Conservation (phyloP, 2,888 invertebrate species). For the Ecdyonurus torrentis region DNA sequence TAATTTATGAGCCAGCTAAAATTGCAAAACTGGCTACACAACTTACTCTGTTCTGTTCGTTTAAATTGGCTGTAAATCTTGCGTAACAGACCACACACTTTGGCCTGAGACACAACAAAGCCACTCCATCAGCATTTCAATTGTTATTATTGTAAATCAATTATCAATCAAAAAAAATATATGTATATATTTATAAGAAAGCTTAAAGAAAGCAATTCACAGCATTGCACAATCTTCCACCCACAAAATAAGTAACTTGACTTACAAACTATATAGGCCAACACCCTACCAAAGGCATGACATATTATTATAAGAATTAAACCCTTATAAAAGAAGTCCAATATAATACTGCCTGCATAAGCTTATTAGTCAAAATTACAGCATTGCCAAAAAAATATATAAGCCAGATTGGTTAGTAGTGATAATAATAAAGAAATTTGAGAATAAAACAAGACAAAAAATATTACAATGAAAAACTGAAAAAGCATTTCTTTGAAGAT, state of each 20-base stretch:
- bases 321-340: too few species aligned
- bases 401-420: too few species aligned
- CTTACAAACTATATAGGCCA: background rate
- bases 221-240: background rate
- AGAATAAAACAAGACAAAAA: background rate
- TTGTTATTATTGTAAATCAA: too few species aligned
- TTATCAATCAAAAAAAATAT: background rate
- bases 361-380: too few species aligned
- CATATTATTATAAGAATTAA: too few species aligned
- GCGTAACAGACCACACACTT: constrained; percentile 2
- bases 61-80: constrained; percentile 1
- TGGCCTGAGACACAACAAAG: background rate
- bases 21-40: background rate
- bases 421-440: background rate
- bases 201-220: background rate
- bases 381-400: background rate
- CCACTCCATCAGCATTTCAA: background rate
- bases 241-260: too few species aligned
- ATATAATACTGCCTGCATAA: too few species aligned
- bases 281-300: background rate
- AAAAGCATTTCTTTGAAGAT: too few species aligned
- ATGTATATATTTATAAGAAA: too few species aligned
- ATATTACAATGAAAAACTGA: too few species aligned
- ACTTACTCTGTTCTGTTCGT: constrained; percentile 1
- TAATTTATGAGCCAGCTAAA: too few species aligned